These are phyloP conservation scores for Lucilia sericata DNA, from an alignment of 1,140 invertebrate genomes.

Conservation along the genomic window DNA sequence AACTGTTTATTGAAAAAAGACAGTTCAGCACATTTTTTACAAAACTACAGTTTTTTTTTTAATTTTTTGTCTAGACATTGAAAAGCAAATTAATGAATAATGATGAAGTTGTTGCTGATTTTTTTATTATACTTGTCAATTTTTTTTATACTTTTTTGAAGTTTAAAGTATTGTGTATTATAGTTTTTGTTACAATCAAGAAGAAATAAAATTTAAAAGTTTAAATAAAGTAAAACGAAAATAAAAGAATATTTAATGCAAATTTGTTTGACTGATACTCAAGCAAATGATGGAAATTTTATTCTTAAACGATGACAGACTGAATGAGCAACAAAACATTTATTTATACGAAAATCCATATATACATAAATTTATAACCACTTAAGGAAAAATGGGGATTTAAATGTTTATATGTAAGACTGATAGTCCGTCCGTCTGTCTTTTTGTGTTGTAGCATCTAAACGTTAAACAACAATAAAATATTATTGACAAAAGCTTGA, in stretches of 20 bases:
- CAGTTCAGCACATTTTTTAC: background rate
- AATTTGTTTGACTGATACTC: constrained; percentile 1
- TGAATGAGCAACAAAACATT: background rate
- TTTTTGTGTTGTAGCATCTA: background rate
- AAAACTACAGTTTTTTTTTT: background rate
- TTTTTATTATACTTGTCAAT: background rate
- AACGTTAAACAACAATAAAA: background rate
- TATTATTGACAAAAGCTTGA: background rate
- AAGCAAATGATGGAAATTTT: background rate
- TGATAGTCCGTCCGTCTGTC: no score
- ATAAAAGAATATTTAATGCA: background rate
- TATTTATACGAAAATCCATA: background rate
- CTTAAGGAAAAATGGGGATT: background rate
- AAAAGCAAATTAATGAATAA: background rate
- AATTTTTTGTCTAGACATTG: constrained; percentile 1
- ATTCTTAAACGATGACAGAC: background rate
- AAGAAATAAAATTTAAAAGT: no score
- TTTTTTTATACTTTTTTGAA: no score
- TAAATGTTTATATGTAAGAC: background rate
- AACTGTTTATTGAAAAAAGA: no score
- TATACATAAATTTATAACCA: background rate
- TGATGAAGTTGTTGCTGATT: background rate
- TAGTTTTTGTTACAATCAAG: no score
- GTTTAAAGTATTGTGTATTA: no score
- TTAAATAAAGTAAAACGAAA: no score